Conservation (phyloP, 2,888 invertebrate species). For the Nemapogon koenigi region DNA sequence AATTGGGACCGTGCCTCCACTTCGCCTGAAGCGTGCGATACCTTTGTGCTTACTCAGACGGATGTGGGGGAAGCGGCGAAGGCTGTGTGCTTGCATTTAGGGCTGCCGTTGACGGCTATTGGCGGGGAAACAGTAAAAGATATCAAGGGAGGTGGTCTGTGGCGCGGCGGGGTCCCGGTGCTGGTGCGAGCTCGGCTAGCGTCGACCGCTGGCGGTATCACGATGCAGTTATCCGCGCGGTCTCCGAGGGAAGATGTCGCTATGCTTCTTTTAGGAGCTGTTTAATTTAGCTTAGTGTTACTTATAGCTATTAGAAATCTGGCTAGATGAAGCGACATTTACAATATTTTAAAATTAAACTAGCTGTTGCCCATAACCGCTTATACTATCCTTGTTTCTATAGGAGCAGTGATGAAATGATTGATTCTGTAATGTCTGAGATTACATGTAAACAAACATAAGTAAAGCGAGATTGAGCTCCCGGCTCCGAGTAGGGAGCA, state of each 20-base stretch:
- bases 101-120: slow-evolving; percentile 35
- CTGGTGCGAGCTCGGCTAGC: slow-evolving; percentile 85
- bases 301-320: no score
- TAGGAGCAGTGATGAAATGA: no score
- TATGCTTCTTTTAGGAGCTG: slow-evolving; percentile 84
- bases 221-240: slow-evolving; percentile 91
- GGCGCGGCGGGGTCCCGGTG: slow-evolving; percentile 90
- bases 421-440: no score
- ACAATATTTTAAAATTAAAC: no score
- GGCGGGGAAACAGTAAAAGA: slow-evolving; percentile 48
- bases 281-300: no score
- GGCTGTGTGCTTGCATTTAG: slow-evolving; percentile 47
- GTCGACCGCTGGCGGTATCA: slow-evolving; percentile 76
- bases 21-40: slow-evolving; percentile 85
- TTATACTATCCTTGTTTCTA: no score
- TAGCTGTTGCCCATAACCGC: no score
- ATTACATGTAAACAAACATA: no score
- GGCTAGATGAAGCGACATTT: no score
- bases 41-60: slow-evolving; percentile 80
- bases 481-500: no score
- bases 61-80: slow-evolving; percentile 42
- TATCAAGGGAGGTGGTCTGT: slow-evolving; percentile 71
- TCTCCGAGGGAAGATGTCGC: slow-evolving; percentile 86
- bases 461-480: no score
- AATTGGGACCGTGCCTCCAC: slow-evolving; percentile 80